Evolutionary conservation across 2,888 invertebrate species (phyloP), one percentile per base, ranked within the genome.

Genomic region (Drosophila neotestacea): DNA sequence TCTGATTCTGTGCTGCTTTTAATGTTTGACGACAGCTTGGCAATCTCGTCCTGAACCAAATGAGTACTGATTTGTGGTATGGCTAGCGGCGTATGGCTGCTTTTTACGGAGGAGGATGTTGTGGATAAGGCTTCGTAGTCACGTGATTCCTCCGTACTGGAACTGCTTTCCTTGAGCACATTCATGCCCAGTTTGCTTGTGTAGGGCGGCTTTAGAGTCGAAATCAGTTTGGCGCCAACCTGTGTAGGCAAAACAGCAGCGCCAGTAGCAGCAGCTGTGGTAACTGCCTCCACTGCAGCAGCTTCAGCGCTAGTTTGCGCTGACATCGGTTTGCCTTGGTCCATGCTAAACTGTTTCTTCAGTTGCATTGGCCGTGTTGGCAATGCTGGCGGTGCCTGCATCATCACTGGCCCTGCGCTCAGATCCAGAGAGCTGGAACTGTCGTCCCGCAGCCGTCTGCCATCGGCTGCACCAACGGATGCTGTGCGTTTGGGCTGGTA

Each of bases 1-100:
- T 93, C 93, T 51, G 92, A 92, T 41, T 93, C 93, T 39, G 92
- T 92, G 85, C 92, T 93, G 75, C 92, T 93, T 71, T 92, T 93
- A 34, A 93, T 93, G 67, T 93, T 93, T 36, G 92, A 93, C 47
- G 93, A 93, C 16, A 93, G 76, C 73, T 93, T 93, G n/a, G 92
- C 93, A 39, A 93, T 93, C 84, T 93, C 93, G 71, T 93, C 93
- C 73, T 93, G 93, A 38, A 93, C 92, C 48, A 92, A 73, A 75
- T 92, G 89, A 36, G 93, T 93, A 74, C 92, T 93, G 6, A 93
- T 93, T 73, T 91, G 91, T 7, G 93, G 93, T 78, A 93, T 93
- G n/a, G 81, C 50, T 7, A 87, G 63, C 16, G 74, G 64, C 10
- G 66, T 60, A 50, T 60, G 71, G 46, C 79, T 79, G 72, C 79